A percentile compares a stretch with the other conserved stretches of the same genome.
These are phyloP conservation scores for Anticlea derivata DNA, from an alignment of 2,888 invertebrate genomes.

Conservation along the genomic window DNA sequence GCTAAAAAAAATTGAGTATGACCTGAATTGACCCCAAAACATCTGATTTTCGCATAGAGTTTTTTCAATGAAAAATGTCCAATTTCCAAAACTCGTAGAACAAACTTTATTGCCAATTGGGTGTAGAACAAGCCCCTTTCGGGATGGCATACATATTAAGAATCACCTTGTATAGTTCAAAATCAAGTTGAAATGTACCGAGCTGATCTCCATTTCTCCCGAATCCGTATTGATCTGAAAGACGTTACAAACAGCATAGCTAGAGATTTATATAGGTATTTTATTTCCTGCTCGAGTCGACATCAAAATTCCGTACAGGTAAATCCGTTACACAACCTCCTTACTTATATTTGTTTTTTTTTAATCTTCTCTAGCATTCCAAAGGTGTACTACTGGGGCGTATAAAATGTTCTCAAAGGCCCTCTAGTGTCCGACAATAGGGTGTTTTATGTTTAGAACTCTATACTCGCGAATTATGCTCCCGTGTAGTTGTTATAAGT, in stretches of 20 bases:
- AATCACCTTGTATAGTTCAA: no score
- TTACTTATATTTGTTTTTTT: constrained; percentile 42
- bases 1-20: no score
- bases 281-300: constrained; percentile 9
- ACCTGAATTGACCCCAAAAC: no score
- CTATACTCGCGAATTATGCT: constrained; percentile 53
- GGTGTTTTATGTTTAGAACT: constrained; percentile 59
- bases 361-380: constrained; percentile 45
- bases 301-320: constrained; percentile 33
- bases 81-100: no score
- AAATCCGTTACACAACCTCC: constrained; percentile 36
- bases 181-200: no score
- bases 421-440: constrained; percentile 65
- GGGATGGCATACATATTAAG: no score
- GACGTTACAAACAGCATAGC: no score
- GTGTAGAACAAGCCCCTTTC: no score
- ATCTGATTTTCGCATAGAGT: no score
- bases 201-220: background rate
- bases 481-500: constrained; percentile 42
- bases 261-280: no score
- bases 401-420: constrained; percentile 63
- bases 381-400: constrained; percentile 58
- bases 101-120: no score
- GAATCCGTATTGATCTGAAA: constrained; percentile 7
- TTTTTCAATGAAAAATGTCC: no score